phyloP scores from a whole-genome alignment of 2,888 invertebrate species.

The Tachina lurida region DNA sequence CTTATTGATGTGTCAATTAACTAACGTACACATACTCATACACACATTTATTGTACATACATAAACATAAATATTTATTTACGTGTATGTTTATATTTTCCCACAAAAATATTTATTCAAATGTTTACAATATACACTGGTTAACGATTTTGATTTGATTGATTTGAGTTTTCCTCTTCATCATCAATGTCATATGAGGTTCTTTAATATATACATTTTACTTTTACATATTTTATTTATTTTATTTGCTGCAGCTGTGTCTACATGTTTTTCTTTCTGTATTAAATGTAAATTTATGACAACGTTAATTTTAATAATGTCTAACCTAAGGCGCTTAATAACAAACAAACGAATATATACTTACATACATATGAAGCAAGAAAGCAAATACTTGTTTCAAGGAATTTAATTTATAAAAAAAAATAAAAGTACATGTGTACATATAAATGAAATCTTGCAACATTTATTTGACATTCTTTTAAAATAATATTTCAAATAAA shows the following conservation, averaged over 20 bases:
- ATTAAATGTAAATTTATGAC: slow-evolving; percentile 60
- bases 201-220: slow-evolving; percentile 24
- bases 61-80: background rate
- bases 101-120: background rate
- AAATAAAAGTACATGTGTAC: background rate
- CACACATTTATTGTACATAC: background rate
- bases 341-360: slow-evolving; percentile 10
- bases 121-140: background rate
- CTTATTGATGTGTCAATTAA: slow-evolving; percentile 44
- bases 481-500: background rate
- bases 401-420: slow-evolving; percentile 8
- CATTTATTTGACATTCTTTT: slow-evolving; percentile 10
- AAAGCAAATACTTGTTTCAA: background rate
- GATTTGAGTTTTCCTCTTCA: slow-evolving; percentile 49
- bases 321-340: slow-evolving; percentile 50
- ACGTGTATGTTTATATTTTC: background rate
- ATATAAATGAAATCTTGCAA: slow-evolving; percentile 8
- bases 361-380: background rate
- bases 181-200: slow-evolving; percentile 49
- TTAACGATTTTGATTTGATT: slow-evolving; percentile 56
- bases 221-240: background rate
- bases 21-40: background rate
- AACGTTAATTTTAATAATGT: slow-evolving; percentile 54
- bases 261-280: background rate
- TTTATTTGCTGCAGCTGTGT: background rate